Base-by-base conservation (phyloP, 2,888 invertebrate genomes). In the Deilephila porcellus region DNA sequence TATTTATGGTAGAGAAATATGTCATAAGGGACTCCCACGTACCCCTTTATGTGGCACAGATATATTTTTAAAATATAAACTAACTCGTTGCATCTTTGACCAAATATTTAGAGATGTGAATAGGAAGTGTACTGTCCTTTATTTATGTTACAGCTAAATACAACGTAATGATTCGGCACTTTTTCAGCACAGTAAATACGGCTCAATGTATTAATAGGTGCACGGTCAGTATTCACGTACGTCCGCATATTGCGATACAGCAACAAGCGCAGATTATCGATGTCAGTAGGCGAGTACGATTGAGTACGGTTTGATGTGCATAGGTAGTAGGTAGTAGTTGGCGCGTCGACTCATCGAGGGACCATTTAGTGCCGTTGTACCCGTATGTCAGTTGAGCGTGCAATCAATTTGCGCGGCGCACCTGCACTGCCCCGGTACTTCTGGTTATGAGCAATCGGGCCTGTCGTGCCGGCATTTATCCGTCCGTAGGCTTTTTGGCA, bases 381-480 rank as follows among this genome's bases (percentile, higher is more conserved):
- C 73, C 77, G 77, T 77, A 80, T 78, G 79, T 77, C 77, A 78
- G 71, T 75, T 76, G 74, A 78, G 78, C 78, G 80, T 80, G 80
- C 79, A 78, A 79, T 79, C 77, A 75, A 67, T 71, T 75, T 77
- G 76, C 73, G 78, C 37, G 37, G 64, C 25, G 52, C 67, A 67
- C 67, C 67, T 67, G 67, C 67, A 52, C 45, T 67, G 67, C 67
- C 67, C 25, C 67, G 17, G 25, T 67, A 52, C 67, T 52, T 25
- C 67, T 67, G 25, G 45, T 67, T 67, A 67, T 67, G 52, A 67
- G 25, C 67, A 67, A 52, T 52, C 67, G 45, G 17, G 20, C 20
- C 45, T 29, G 25, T 52, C 20, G 45, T 67, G 52, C 45, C 45
- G 63, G 20, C 37, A 64, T 64, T 64, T 52, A 5, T 17, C 19